phyloP scores from a whole-genome alignment of 2,888 invertebrate genomes.

The Apocheima hispidaria region DNA sequence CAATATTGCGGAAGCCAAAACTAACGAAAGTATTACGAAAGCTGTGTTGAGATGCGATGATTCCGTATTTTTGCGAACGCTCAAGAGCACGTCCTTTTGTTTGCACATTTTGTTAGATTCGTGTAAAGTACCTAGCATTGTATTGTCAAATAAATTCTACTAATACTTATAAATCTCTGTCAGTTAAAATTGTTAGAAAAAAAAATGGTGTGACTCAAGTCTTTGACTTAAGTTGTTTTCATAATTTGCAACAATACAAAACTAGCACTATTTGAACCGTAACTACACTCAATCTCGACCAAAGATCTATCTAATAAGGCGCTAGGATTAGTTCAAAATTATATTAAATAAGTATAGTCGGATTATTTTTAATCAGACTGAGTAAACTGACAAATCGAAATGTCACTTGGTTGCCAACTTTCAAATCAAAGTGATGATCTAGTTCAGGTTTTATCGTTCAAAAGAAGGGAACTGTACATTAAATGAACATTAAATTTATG shows the following conservation, averaged over 20 bases:
- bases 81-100: slow-evolving; percentile 47
- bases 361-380: too few relatives aligned
- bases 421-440: too few relatives aligned
- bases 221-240: background rate
- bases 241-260: slow-evolving; percentile 22
- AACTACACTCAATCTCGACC: slow-evolving; percentile 78
- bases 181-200: slow-evolving; percentile 10
- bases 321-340: slow-evolving; percentile 59
- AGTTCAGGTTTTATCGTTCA: too few relatives aligned
- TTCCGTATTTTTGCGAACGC: slow-evolving; percentile 50
- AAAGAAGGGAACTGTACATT: too few relatives aligned
- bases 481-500: too few relatives aligned
- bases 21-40: slow-evolving; percentile 73
- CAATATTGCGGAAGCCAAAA: slow-evolving; percentile 68
- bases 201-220: too few relatives aligned
- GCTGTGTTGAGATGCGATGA: slow-evolving; percentile 58
- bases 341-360: slow-evolving; percentile 52
- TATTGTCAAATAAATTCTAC: slow-evolving; percentile 9
- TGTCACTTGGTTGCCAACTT: too few relatives aligned
- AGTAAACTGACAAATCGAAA: too few relatives aligned
- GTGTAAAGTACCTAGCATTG: slow-evolving; percentile 31
- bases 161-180: background rate
- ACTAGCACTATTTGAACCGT: slow-evolving; percentile 44
- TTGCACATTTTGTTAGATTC: slow-evolving; percentile 33
- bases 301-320: slow-evolving; percentile 73